These are phyloP conservation scores for Lemur catta DNA, from an alignment of 2,797 vertebrate species.

Conservation along the genomic window DNA sequence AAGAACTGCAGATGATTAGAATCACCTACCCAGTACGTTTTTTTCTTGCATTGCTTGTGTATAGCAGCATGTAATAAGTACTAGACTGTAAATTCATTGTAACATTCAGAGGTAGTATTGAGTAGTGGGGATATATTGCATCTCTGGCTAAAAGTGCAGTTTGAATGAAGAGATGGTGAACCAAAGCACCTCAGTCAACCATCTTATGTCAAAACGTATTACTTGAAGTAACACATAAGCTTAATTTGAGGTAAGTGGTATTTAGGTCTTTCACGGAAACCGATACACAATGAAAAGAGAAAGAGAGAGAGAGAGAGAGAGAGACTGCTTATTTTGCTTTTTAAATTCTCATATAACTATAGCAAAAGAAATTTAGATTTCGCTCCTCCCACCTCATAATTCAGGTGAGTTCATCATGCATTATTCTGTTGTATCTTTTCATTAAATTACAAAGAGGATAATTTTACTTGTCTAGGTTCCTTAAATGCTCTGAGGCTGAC, in stretches of 20 bases:
- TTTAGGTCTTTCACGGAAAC: constrained; percentile 84
- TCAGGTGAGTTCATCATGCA: constrained; percentile 63
- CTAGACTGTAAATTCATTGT: constrained; percentile 87
- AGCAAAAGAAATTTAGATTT: constrained; percentile 64
- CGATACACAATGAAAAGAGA: constrained; percentile 71
- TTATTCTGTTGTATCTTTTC: constrained; percentile 80
- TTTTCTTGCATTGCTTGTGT: constrained; percentile 87
- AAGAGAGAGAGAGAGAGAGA: background rate
- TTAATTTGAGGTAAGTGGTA: constrained; percentile 91
- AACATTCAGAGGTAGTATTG: constrained; percentile 96
- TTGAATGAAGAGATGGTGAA: constrained; percentile 83
- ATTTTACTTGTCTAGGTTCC: constrained; percentile 67
- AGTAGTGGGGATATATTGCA: constrained; percentile 91
- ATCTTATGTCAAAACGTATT: constrained; percentile 85
- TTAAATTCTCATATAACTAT: constrained; percentile 27
- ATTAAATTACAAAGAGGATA: constrained; percentile 59
- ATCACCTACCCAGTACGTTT: constrained; percentile 84
- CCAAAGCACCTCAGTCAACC: constrained; percentile 81
- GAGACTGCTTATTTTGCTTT: constrained; percentile 40
- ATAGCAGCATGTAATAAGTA: constrained; percentile 90
- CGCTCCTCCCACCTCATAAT: constrained; percentile 56
- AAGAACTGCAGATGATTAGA: constrained; percentile 82
- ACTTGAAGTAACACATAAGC: constrained; percentile 78
- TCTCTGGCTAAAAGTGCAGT: constrained; percentile 90
- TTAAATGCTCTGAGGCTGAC: constrained; percentile 69